Percentiles rank a stretch among this genome's conserved stretches.
Evolutionary conservation across 2,888 invertebrate genomes (phyloP).

Genomic region (Alcis repandata): DNA sequence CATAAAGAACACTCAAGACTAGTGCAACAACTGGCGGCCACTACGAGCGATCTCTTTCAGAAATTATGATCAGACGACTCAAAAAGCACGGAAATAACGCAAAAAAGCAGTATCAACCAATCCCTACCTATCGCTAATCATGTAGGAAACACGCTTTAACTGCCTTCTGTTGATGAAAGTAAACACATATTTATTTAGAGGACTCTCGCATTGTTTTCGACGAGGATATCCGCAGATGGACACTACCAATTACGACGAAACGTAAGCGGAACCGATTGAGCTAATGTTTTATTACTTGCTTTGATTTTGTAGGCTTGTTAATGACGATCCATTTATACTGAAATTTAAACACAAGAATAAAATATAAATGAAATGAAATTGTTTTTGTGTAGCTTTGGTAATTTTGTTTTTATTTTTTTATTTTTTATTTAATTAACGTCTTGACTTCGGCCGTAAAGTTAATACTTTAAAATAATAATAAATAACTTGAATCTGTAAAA

Average conservation of each 20-base stretch:
- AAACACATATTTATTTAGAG: conserved; percentile 58
- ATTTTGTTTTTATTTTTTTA: no score
- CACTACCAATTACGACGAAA: conserved; percentile 10
- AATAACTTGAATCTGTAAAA: no score
- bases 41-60: no score
- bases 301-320: conserved; percentile 28
- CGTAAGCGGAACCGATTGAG: conserved; percentile 17
- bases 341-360: neutral
- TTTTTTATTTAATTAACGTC: no score
- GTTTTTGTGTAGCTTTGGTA: no score
- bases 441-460: no score
- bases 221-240: conserved; percentile 40
- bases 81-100: neutral
- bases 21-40: no score
- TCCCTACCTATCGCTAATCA: conserved; percentile 2
- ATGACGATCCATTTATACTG: neutral
- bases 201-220: conserved; percentile 58
- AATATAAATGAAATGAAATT: no score
- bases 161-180: conserved; percentile 50
- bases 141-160: conserved; percentile 39
- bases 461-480: no score
- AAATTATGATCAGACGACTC: neutral
- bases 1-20: no score
- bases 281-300: conserved; percentile 12
- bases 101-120: neutral